Conservation (phyloP, 2,888 invertebrate species). For the Herminia tarsipennalis region DNA sequence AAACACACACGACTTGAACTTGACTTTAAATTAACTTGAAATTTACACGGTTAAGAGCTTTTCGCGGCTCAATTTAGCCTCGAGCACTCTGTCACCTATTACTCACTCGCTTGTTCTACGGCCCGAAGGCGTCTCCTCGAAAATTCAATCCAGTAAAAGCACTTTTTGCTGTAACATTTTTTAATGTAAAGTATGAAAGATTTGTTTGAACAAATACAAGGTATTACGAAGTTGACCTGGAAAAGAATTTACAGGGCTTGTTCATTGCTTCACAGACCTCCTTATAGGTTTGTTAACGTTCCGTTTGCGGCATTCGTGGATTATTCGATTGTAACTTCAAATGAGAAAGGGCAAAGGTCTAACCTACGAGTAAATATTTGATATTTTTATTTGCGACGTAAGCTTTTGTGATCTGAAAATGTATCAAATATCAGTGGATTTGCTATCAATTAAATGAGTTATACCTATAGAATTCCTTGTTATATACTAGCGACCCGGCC, state of each 20-base stretch:
- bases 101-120: constrained; percentile 13
- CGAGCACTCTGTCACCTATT: too few species aligned
- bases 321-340: constrained; percentile 11
- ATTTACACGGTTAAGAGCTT: too few species aligned
- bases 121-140: constrained; percentile 37
- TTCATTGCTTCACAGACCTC: background rate
- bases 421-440: too few species aligned
- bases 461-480: too few species aligned
- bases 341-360: constrained; percentile 9
- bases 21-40: too few species aligned
- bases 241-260: constrained; percentile 12
- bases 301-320: constrained; percentile 5
- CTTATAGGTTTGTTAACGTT: constrained; percentile 15
- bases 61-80: too few species aligned
- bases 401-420: background rate
- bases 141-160: constrained; percentile 57
- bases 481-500: too few species aligned
- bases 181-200: constrained; percentile 28
- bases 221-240: constrained; percentile 21
- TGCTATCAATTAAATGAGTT: too few species aligned
- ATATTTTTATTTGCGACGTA: background rate
- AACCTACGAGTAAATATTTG: constrained; percentile 7
- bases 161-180: constrained; percentile 31
- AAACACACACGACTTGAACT: too few species aligned
- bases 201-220: constrained; percentile 23